phyloP scores from a whole-genome alignment of 1,140 invertebrate species.

The Heliconius melpomene region DNA sequence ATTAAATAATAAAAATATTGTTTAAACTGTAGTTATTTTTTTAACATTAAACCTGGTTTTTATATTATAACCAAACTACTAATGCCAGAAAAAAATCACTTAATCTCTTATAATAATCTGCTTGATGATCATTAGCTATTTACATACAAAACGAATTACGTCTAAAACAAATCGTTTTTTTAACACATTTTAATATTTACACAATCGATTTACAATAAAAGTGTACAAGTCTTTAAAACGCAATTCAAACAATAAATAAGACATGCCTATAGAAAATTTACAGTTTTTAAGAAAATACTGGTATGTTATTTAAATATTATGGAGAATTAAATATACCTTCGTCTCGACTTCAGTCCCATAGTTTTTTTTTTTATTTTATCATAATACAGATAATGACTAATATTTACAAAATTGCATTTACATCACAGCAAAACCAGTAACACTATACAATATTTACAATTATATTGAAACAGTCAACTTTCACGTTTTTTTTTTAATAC shows the following conservation, averaged over 20 bases:
- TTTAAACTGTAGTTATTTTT: neutral
- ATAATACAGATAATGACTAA: slow-evolving; percentile 21
- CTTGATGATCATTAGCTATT: neutral
- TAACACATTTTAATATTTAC: slow-evolving; percentile 3
- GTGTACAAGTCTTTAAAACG: neutral
- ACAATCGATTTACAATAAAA: neutral
- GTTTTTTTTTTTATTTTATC: slow-evolving; percentile 26
- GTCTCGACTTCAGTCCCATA: slow-evolving; percentile 5
- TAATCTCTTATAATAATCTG: neutral
- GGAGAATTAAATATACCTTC: slow-evolving; percentile 4
- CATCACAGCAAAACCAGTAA: slow-evolving; percentile 53
- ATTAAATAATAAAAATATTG: neutral
- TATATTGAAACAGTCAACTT: slow-evolving; percentile 55
- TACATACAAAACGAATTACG: slow-evolving; percentile 5
- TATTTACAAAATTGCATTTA: slow-evolving; percentile 28
- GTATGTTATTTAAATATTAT: slow-evolving; percentile 1
- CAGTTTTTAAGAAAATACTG: slow-evolving; percentile 13
- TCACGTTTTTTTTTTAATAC: slow-evolving; percentile 51
- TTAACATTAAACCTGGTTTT: neutral
- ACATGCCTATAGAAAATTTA: slow-evolving; percentile 11
- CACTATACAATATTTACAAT: slow-evolving; percentile 73
- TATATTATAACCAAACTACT: neutral
- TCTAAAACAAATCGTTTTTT: neutral
- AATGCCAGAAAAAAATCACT: neutral
- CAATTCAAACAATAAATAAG: slow-evolving; percentile 6